Conservation (phyloP, 1,140 invertebrate genomes). For the Saccostrea cuccullata region DNA sequence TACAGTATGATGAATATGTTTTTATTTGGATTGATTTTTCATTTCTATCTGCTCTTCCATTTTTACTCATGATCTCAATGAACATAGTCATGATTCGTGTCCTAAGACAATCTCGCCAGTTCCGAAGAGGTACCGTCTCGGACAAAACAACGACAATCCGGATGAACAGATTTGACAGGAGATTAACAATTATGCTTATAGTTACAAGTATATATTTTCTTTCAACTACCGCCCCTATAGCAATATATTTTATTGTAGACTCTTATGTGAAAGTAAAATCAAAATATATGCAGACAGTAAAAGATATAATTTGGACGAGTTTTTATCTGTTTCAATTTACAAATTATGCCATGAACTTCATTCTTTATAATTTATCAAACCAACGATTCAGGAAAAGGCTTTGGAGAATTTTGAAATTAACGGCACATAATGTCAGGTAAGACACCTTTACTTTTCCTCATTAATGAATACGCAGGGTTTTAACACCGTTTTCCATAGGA, state of each 20-base stretch:
- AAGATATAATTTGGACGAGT: conserved; percentile 80
- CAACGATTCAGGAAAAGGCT: conserved; percentile 86
- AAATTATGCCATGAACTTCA: conserved; percentile 91
- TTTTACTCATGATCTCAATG: conserved; percentile 60
- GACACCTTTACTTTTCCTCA: background rate
- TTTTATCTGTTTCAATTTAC: conserved; percentile 85
- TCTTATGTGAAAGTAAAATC: conserved; percentile 46
- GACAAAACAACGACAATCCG: conserved; percentile 18
- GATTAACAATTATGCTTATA: conserved; percentile 65
- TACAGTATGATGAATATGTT: conserved; percentile 61
- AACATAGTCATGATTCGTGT: conserved; percentile 60
- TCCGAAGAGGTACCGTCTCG: conserved; percentile 41
- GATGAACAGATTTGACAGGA: conserved; percentile 47
- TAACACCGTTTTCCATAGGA: no score
- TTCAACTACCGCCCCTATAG: conserved; percentile 65
- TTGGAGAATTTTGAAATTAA: conserved; percentile 30
- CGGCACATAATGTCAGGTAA: background rate
- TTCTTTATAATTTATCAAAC: conserved; percentile 89
- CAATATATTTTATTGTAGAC: conserved; percentile 66
- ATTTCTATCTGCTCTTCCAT: conserved; percentile 59
- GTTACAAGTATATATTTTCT: conserved; percentile 66
- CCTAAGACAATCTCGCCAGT: conserved; percentile 31
- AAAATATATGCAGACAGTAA: conserved; percentile 37
- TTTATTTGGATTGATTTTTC: conserved; percentile 66
- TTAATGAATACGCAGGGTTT: no score